These are phyloP conservation scores for Eubasilissa splendida DNA, from an alignment of 2,888 invertebrate genomes.

Conservation along the genomic window DNA sequence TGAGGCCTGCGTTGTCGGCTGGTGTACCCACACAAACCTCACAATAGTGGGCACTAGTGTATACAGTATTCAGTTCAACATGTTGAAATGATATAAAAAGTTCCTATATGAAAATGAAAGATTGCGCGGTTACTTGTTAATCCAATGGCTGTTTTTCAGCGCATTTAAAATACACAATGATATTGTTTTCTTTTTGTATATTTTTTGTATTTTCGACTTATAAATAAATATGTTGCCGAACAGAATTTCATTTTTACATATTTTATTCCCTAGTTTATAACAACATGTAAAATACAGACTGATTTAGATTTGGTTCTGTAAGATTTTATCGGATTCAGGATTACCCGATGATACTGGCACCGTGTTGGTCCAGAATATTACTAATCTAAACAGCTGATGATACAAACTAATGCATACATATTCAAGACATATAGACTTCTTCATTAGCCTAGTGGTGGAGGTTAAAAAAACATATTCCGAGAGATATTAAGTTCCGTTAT, in stretches of 20 bases:
- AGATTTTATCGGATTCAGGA: too few relatives aligned
- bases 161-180: conserved; percentile 53
- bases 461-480: too few relatives aligned
- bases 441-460: too few relatives aligned
- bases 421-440: too few relatives aligned
- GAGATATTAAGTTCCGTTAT: too few relatives aligned
- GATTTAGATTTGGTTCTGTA: too few relatives aligned
- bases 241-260: conserved; percentile 38
- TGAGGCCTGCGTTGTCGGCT: neutral
- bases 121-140: conserved; percentile 40
- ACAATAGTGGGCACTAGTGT: neutral
- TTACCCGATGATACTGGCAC: too few relatives aligned
- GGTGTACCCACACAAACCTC: conserved; percentile 4
- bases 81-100: conserved; percentile 56
- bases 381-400: too few relatives aligned
- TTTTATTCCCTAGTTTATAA: conserved; percentile 1
- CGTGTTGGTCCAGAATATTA: too few relatives aligned
- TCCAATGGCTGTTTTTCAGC: conserved; percentile 52
- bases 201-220: conserved; percentile 58
- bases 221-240: conserved; percentile 57
- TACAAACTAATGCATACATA: too few relatives aligned
- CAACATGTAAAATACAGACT: too few relatives aligned
- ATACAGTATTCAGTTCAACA: neutral
- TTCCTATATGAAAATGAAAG: conserved; percentile 56
- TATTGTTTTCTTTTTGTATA: conserved; percentile 56